These are phyloP conservation scores for Drymonia ruficornis DNA, from an alignment of 2,888 invertebrate species.

Conservation along the genomic window DNA sequence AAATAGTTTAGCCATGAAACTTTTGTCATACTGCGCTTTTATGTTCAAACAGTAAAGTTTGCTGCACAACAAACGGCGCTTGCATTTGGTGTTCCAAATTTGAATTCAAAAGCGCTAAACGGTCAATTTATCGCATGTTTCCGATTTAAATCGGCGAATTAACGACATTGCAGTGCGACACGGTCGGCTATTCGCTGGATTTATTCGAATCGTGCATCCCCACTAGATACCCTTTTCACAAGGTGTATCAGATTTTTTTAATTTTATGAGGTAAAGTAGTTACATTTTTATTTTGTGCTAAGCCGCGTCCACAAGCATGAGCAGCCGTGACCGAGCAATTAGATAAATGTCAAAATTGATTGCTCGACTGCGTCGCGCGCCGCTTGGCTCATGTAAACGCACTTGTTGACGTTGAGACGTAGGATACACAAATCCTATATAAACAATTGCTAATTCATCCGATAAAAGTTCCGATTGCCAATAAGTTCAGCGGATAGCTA, in stretches of 20 bases:
- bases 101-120: slow-evolving; percentile 73
- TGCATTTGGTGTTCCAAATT: slow-evolving; percentile 54
- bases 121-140: slow-evolving; percentile 78
- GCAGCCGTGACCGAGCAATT: no score
- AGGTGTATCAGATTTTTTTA: not conserved
- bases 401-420: no score
- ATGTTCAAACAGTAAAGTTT: no score
- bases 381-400: no score
- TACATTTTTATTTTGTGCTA: no score
- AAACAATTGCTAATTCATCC: no score
- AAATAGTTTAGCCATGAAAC: slow-evolving; percentile 4
- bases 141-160: slow-evolving; percentile 81
- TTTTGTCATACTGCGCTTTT: slow-evolving; percentile 17
- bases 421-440: no score
- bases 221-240: slow-evolving; percentile 10
- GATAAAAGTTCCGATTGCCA: no score
- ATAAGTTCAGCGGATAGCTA: no score
- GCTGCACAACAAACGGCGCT: slow-evolving; percentile 30
- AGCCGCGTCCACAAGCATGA: no score
- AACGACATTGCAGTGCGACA: slow-evolving; percentile 65
- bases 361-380: no score
- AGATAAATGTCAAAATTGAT: no score
- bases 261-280: not conserved
- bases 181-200: slow-evolving; percentile 62
- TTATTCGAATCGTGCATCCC: slow-evolving; percentile 55